These are phyloP conservation scores for Zoanthus gigantus DNA, from an alignment of 92 coral and sea anemone genomes.

Conservation along the genomic window DNA sequence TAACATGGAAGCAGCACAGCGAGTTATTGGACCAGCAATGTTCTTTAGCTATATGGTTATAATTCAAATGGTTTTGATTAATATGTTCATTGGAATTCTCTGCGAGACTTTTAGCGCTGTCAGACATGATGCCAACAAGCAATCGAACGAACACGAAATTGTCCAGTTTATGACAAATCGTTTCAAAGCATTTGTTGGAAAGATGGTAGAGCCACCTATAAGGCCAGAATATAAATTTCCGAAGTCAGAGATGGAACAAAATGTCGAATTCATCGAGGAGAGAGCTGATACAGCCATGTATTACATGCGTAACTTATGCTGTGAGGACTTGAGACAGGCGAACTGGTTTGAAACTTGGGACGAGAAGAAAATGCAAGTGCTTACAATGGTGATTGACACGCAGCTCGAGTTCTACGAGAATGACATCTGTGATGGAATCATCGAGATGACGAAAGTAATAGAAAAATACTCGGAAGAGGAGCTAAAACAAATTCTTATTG, in stretches of 20 bases:
- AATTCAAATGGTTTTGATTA: slow-evolving; percentile 83
- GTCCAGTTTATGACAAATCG: slow-evolving; percentile 84
- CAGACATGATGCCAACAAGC: slow-evolving; percentile 78
- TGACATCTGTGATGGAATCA: slow-evolving; percentile 87
- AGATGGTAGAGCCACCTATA: slow-evolving; percentile 73
- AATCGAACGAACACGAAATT: slow-evolving; percentile 92
- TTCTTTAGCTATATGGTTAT: slow-evolving; percentile 85
- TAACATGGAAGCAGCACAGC: slow-evolving; percentile 67
- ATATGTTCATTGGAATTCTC: slow-evolving; percentile 92
- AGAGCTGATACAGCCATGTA: slow-evolving; percentile 77
- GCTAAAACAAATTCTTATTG: slow-evolving; percentile 57
- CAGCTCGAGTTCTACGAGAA: slow-evolving; percentile 74
- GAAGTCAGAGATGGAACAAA: slow-evolving; percentile 71
- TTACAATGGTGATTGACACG: slow-evolving; percentile 69
- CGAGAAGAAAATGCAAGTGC: slow-evolving; percentile 71
- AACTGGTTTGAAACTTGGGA: slow-evolving; percentile 79
- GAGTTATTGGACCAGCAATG: slow-evolving; percentile 74
- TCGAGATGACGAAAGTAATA: slow-evolving; percentile 68
- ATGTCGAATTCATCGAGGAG: slow-evolving; percentile 78
- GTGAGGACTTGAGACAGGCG: slow-evolving; percentile 84
- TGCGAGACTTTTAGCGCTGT: slow-evolving; percentile 81
- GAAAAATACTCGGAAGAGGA: slow-evolving; percentile 69
- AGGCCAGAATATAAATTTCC: slow-evolving; percentile 90
- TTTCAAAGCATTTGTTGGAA: slow-evolving; percentile 74
- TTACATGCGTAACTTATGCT: slow-evolving; percentile 85